Percentiles rank a stretch among this genome's conserved stretches.
These are phyloP conservation scores for Papilio xuthus DNA, from an alignment of 1,140 invertebrate species.

Conservation along the genomic window DNA sequence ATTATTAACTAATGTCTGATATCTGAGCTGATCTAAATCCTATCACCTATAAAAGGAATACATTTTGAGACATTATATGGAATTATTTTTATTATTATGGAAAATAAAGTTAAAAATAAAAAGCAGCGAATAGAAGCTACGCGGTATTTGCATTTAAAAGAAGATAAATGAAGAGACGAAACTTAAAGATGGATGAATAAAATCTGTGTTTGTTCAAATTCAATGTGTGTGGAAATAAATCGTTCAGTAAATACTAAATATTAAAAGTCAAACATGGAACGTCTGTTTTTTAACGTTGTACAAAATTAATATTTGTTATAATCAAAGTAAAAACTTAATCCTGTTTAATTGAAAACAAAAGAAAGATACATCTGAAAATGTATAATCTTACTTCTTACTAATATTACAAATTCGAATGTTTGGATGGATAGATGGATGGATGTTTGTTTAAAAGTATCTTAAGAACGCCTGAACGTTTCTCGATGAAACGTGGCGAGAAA, in stretches of 20 bases:
- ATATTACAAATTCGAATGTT: too few relatives aligned
- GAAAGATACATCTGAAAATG: background rate
- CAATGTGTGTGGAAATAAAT: background rate
- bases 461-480: too few relatives aligned
- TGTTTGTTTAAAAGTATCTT: too few relatives aligned
- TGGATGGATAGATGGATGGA: too few relatives aligned
- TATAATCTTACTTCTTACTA: too few relatives aligned
- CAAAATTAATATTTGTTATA: background rate
- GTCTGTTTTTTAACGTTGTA: background rate
- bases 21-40: too few relatives aligned
- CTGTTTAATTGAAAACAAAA: background rate
- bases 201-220: background rate
- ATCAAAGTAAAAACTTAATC: background rate
- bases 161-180: background rate
- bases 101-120: background rate
- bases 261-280: background rate
- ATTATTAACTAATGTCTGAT: too few relatives aligned
- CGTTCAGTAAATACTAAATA: background rate
- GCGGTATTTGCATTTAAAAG: background rate
- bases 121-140: background rate
- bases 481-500: too few relatives aligned
- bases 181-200: background rate
- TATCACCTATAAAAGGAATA: too few relatives aligned
- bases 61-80: too few relatives aligned
- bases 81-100: background rate